These are phyloP conservation scores for Gymnopithys bicolor DNA, from an alignment of 2,797 vertebrate species.

Conservation along the genomic window DNA sequence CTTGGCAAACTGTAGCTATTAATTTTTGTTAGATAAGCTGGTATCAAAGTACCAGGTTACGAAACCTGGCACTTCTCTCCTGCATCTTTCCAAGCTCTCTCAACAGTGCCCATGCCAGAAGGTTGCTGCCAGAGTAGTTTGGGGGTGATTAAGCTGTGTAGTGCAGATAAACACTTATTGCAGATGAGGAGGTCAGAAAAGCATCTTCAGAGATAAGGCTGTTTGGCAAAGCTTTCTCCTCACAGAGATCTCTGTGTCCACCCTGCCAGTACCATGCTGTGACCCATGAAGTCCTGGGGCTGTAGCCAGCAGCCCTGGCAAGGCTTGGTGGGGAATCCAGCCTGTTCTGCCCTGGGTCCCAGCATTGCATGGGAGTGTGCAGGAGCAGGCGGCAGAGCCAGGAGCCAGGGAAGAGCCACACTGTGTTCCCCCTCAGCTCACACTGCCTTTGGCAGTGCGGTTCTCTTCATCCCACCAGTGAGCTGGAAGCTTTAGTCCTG, in stretches of 20 bases:
- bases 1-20: constrained; percentile 13
- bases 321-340: neutral
- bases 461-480: neutral
- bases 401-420: neutral
- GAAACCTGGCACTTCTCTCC: neutral
- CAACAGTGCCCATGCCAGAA: neutral
- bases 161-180: neutral
- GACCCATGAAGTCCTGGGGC: neutral
- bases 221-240: neutral
- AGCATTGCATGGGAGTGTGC: rapidly evolving
- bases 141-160: neutral
- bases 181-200: neutral
- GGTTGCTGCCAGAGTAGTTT: neutral
- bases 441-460: rapidly evolving
- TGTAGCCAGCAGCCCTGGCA: neutral
- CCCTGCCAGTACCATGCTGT: neutral
- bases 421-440: rapidly evolving
- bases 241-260: neutral
- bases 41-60: neutral
- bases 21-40: constrained; percentile 10
- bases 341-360: neutral
- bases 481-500: neutral
- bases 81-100: neutral
- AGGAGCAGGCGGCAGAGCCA: rapidly evolving
- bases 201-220: neutral